phyloP scores from a whole-genome alignment of 2,797 vertebrate genomes.

The Sorex maritimensis region DNA sequence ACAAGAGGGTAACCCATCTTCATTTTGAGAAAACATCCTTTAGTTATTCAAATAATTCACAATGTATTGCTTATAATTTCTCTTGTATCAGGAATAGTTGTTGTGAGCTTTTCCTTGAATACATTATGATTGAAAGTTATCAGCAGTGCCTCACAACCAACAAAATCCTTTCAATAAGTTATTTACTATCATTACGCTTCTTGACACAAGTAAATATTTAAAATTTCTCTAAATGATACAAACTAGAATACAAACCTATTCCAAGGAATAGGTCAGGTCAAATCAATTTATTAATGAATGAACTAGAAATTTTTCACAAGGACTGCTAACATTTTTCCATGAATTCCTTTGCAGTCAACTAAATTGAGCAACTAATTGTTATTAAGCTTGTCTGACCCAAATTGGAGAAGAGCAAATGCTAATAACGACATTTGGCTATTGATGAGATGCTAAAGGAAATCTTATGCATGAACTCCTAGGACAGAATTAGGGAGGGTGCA shows the following conservation, averaged over 20 bases:
- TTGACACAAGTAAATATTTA: conserved; percentile 34
- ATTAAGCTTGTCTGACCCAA: conserved; percentile 45
- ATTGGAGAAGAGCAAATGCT: conserved; percentile 42
- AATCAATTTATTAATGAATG: conserved; percentile 24
- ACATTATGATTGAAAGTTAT: conserved; percentile 11
- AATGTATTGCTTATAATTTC: neutral
- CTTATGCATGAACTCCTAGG: neutral
- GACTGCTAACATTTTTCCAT: conserved; percentile 39
- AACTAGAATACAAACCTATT: conserved; percentile 69
- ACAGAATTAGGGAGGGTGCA: neutral
- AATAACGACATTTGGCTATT: neutral
- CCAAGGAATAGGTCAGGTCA: neutral
- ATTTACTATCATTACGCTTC: neutral
- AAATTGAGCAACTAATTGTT: conserved; percentile 37
- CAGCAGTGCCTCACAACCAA: neutral
- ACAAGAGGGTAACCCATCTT: conserved; percentile 1
- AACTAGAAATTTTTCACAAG: neutral
- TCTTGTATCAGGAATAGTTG: conserved; percentile 5
- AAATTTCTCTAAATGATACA: conserved; percentile 46
- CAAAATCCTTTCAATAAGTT: conserved; percentile 15
- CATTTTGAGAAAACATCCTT: neutral
- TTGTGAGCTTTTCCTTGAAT: conserved; percentile 20
- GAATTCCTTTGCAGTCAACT: conserved; percentile 27
- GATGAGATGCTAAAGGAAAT: neutral
- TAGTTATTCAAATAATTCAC: neutral